Evolutionary conservation across 2,797 vertebrate species (phyloP), one percentile per base, ranked within the genome.

Genomic region (Cyprinodon diabolis): DNA sequence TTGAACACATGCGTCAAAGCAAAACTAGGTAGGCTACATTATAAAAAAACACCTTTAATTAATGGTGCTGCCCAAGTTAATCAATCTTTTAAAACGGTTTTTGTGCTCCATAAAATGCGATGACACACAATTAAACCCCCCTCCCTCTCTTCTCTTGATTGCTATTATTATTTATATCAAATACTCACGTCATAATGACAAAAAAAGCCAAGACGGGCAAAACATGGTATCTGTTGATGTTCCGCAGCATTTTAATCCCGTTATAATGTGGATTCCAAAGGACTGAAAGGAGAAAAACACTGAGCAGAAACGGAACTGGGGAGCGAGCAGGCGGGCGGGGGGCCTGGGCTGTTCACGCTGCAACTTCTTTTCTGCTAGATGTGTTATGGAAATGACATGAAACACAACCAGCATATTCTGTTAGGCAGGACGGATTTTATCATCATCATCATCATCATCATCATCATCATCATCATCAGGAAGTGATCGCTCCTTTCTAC

Each of bases 161-260:
- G 25, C 9, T 37, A 4, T 49, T 3, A 1, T 37, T 49, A 2
- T 2, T 9, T 47, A 13, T 40, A 12, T 68, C n/a, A 54, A 65
- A 25, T 11, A 51, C 84, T 86, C 79, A 88, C 79, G 68, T 77
- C 1, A 43, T 0, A 37, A 75, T 0, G 1, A 67, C 0, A 69
- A 75, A 7, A 66, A 72, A 60, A 9, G 0, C 15, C 15, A 25
- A 9, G 14, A 4, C 0, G 14, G 25, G 0, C 2, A 80, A 55
- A 63, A 70, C 5, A 37, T 69, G 25, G 25, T 0, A 54, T 69
- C 12, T 78, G 8, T 70, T 19, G 5, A 52, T 1, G n/a, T n/a
- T 15, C 48, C 9, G 11, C 43, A 67, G 43, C 56, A 71, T 71
- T 71, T 71, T 57, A 37, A 12, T 1, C 56, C 68, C 43, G 45